A percentile compares a stretch with the other conserved stretches of the same genome.
Evolutionary conservation across 2,113 vertebrate species (phyloP).

Genomic region (Delphinus delphis): DNA sequence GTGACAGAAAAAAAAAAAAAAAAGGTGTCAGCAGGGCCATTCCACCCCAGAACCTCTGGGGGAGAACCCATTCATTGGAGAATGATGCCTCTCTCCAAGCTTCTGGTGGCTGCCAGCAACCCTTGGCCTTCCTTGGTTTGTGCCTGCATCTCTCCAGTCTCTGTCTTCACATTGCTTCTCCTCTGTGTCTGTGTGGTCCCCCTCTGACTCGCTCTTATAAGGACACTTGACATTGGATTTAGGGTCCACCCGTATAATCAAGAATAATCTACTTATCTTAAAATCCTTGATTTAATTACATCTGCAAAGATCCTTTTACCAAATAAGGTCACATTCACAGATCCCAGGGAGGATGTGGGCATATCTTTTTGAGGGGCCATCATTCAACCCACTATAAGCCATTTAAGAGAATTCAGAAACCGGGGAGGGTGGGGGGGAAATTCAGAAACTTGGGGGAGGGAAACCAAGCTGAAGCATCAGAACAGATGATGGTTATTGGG

Average conservation of each 20-base stretch:
- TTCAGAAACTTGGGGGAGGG: neutral
- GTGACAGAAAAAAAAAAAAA: too few species aligned
- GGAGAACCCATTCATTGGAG: neutral
- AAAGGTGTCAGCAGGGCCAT: neutral
- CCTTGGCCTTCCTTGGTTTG: neutral
- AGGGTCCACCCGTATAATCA: neutral
- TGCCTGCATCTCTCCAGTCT: neutral
- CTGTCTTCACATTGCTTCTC: neutral
- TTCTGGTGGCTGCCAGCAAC: neutral
- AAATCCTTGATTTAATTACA: neutral
- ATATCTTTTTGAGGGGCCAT: neutral
- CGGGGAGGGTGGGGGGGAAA: neutral
- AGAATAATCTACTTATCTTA: neutral
- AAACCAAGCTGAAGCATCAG: neutral
- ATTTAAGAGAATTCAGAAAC: neutral
- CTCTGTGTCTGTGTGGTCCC: neutral
- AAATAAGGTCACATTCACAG: neutral
- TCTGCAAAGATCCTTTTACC: neutral
- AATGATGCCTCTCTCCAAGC: neutral
- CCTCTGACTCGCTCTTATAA: neutral
- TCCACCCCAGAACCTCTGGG: too few species aligned
- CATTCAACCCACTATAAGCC: slow-evolving; percentile 1
- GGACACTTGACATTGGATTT: neutral
- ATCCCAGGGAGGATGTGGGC: neutral
- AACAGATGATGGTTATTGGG: neutral